Evolutionary conservation across 2,113 vertebrate species (phyloP), one percentile per base, ranked within the genome.

Genomic region (Otis tarda): DNA sequence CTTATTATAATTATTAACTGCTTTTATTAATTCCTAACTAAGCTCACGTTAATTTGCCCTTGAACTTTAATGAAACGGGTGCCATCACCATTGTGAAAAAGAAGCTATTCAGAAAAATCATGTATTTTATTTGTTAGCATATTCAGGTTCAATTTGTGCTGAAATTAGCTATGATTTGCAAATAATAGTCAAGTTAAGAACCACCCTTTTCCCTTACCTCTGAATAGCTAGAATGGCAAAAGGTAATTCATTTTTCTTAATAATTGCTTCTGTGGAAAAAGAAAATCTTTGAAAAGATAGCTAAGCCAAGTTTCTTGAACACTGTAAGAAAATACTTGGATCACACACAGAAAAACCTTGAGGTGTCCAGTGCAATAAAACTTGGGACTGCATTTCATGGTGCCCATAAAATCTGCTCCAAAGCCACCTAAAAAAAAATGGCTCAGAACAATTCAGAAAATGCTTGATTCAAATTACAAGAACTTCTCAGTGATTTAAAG

Each of bases 121-220:
- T 85, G 83, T 94, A 84, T 97, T 97, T 97, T 98, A 96, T 98
- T 98, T 98, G 82, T 97, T 96, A 96, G 82, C 74, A 76, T 93
- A 77, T 94, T 96, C n/a, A 87, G 55, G 60, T 87, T 97, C 82
- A 94, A 89, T 97, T 92, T 97, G 68, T 94, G 88, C 80, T 95
- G 89, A 97, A 97, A 97, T 97, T 86, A 97, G 86, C 84, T 96
- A 81, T 94, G 74, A 95, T 97, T 97, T 96, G 86, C 91, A 97
- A 97, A 92, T 97, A 95, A 97, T 92, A 94, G 75, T 92, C 92
- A 93, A 71, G 71, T 95, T 93, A 87, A 91, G 83, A 95, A 79
- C 83, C 83, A 88, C 89, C 74, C 39, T 78, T 90, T 93, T 95
- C 85, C 83, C 63, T 75, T 96, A 91, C 50, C 43, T 80, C 53